phyloP scores from a whole-genome alignment of 2,113 vertebrate genomes.

The Cettia cetti region DNA sequence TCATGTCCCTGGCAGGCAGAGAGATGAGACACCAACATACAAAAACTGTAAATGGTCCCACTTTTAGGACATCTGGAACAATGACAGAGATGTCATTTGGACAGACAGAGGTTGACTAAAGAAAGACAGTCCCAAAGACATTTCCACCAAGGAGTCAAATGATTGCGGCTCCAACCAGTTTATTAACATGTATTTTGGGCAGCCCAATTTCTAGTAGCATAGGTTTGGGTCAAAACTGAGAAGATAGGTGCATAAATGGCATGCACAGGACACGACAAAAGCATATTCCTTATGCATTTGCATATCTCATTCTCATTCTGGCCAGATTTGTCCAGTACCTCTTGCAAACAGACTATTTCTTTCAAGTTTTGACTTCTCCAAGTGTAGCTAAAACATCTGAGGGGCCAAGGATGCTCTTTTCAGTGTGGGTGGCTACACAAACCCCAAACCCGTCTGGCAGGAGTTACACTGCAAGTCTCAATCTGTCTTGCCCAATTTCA shows the following conservation, averaged over 20 bases:
- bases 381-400: not conserved
- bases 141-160: not conserved
- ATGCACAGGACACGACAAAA: fast-evolving
- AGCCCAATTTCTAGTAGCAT: not conserved
- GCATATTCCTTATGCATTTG: not conserved
- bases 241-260: not conserved
- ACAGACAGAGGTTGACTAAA: not conserved
- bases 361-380: not conserved
- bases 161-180: not conserved
- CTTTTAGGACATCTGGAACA: not conserved
- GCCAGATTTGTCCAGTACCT: not conserved
- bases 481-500: conserved; percentile 4
- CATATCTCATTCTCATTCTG: not conserved
- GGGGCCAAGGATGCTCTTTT: not conserved
- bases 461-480: not conserved
- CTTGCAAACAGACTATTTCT: not conserved
- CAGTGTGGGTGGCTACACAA: not conserved
- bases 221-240: not conserved
- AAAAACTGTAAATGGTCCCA: not conserved
- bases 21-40: not conserved
- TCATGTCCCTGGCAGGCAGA: not conserved
- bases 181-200: not conserved
- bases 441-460: not conserved
- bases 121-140: not conserved
- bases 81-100: not conserved